Base-by-base conservation (phyloP, 2,797 vertebrate species). In the Enteromius afrohamiltoni region DNA sequence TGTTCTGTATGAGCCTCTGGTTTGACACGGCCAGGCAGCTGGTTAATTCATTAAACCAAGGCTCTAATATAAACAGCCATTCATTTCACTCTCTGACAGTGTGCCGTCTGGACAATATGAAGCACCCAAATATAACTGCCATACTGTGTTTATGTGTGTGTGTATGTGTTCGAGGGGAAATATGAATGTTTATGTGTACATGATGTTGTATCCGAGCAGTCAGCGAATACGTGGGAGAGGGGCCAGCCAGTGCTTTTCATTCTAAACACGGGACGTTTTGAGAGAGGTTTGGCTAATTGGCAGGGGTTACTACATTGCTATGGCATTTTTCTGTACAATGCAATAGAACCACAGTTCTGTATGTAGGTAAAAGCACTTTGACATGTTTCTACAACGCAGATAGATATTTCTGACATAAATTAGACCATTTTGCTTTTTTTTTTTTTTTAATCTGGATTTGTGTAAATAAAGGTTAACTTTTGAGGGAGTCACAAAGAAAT, bases 1-100 rank as follows among this genome's bases (percentile, higher is more conserved):
- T 98, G 98, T 95, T 97, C 95, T 96, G 93, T 95, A 94, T 96
- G 96, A 95, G 94, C 91, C 94, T 93, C 92, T 92, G 93, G 93
- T 93, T 95, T 97, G 96, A 98, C 97, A 96, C 93, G 94, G 94
- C 94, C 92, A 94, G 95, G 96, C 95, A 93, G 95, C 95, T 95
- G 93, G 95, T 96, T 98, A 98, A 98, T 99, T 98, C 97, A 99
- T 99, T 99, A 99, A 98, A 97, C 94, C 95, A 95, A 95, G 96
- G 95, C 95, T 96, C 96, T 98, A 99, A 98, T 99, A 98, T 98
- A 99, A 98, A 99, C 97, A 99, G 96, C 95, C 97, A 98, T 99
- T 99, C 96, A 96, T 98, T 98, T 97, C 94, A 93, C 93, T 92
- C 93, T 91, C 94, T 96, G 97, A 97, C 97, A 97, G 91, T 90